phyloP scores from a whole-genome alignment of 2,888 invertebrate genomes.

The Cheilosia grossa region DNA sequence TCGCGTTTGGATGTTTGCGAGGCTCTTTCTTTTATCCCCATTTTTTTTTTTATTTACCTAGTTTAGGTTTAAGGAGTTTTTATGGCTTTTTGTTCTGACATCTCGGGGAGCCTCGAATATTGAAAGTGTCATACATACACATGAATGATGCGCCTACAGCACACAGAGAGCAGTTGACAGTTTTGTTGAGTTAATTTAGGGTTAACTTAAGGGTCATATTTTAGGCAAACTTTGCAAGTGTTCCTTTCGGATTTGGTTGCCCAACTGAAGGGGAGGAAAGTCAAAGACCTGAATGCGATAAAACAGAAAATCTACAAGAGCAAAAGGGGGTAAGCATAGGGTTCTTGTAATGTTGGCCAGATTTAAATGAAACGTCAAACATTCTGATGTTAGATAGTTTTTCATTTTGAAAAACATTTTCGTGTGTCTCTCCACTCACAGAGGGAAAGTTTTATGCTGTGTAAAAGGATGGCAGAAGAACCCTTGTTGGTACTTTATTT shows the following conservation, averaged over 20 bases:
- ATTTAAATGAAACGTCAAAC: constrained; percentile 22
- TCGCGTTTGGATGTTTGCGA: constrained; percentile 40
- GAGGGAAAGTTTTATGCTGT: constrained; percentile 11
- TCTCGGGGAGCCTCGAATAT: constrained; percentile 15
- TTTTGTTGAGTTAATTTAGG: constrained; percentile 34
- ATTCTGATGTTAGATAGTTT: constrained; percentile 29
- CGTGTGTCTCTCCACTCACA: constrained; percentile 7
- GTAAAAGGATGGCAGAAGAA: constrained; percentile 35
- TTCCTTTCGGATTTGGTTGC: constrained; percentile 24
- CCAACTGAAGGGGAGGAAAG: neutral
- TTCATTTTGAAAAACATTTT: constrained; percentile 21
- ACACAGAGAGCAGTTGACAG: constrained; percentile 12
- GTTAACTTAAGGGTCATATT: constrained; percentile 24
- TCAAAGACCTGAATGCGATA: constrained; percentile 41
- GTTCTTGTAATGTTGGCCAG: neutral
- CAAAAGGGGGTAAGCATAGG: neutral
- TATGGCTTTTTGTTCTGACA: constrained; percentile 29
- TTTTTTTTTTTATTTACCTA: constrained; percentile 25
- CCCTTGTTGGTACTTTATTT: constrained; percentile 40
- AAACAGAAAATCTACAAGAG: constrained; percentile 19
- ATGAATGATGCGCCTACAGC: constrained; percentile 31
- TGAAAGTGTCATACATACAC: constrained; percentile 61
- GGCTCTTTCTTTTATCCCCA: constrained; percentile 12
- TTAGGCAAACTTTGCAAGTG: constrained; percentile 38
- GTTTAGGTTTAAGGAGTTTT: constrained; percentile 68